These are phyloP conservation scores for Holacanthella duospinosa DNA, from an alignment of 2,888 invertebrate species.

Conservation along the genomic window DNA sequence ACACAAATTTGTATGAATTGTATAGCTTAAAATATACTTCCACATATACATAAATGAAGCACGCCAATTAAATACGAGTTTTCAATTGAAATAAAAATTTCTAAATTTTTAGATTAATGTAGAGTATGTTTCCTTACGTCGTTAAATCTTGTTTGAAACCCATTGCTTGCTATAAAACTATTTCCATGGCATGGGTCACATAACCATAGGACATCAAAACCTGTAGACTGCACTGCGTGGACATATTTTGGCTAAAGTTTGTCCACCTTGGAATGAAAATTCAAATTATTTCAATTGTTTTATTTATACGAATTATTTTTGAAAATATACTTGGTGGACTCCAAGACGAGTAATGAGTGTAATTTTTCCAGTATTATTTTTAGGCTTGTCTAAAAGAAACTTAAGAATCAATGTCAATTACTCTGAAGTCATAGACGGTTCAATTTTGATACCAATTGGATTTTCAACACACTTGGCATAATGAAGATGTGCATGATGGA, in stretches of 20 bases:
- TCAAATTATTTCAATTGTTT: neutral
- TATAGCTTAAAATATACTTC: too few species aligned
- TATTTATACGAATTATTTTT: too few species aligned
- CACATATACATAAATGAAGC: too few species aligned
- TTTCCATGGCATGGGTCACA: slow-evolving; percentile 9
- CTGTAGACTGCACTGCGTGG: neutral
- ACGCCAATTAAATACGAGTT: too few species aligned
- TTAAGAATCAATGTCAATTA: neutral
- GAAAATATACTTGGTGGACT: neutral
- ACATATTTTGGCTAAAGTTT: neutral
- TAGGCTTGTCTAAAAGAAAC: neutral
- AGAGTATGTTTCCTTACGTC: too few species aligned
- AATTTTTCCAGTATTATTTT: neutral
- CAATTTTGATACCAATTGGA: slow-evolving; percentile 9
- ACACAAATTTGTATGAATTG: too few species aligned
- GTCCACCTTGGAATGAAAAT: neutral
- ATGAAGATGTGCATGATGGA: slow-evolving; percentile 7
- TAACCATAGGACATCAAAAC: neutral
- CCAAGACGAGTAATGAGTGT: slow-evolving; percentile 8
- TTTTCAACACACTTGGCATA: slow-evolving; percentile 1
- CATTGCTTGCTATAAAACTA: neutral
- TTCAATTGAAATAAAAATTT: too few species aligned
- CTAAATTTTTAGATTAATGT: too few species aligned
- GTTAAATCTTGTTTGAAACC: neutral
- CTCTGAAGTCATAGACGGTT: slow-evolving; percentile 1